Evolutionary conservation across 2,888 invertebrate genomes (phyloP).

Genomic region (Erebia palarica): DNA sequence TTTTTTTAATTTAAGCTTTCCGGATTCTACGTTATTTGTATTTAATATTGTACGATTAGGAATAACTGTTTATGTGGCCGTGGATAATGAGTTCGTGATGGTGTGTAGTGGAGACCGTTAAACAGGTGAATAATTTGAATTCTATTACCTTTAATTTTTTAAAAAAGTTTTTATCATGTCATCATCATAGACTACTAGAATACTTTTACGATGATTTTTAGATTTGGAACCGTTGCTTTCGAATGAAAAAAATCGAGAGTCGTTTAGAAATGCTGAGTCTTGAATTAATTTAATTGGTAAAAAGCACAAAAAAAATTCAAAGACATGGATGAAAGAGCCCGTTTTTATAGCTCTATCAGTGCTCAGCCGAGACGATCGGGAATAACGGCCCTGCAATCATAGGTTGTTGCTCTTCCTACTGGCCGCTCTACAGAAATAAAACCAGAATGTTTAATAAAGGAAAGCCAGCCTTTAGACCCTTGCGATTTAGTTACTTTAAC

Average conservation of each 20-base stretch:
- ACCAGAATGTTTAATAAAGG: slow-evolving; percentile 57
- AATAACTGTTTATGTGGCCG: slow-evolving; percentile 75
- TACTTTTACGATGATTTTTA: background rate
- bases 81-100: slow-evolving; percentile 79
- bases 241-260: background rate
- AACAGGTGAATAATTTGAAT: slow-evolving; percentile 68
- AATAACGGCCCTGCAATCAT: slow-evolving; percentile 82
- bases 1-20: slow-evolving; percentile 36
- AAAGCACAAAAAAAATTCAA: slow-evolving; percentile 24
- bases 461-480: slow-evolving; percentile 45
- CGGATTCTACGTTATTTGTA: slow-evolving; percentile 39
- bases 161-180: background rate
- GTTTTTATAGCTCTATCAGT: slow-evolving; percentile 59
- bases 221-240: background rate
- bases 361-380: slow-evolving; percentile 68
- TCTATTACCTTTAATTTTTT: background rate
- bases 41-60: slow-evolving; percentile 55
- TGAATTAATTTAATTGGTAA: slow-evolving; percentile 14
- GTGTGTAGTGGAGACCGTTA: slow-evolving; percentile 68
- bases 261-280: background rate
- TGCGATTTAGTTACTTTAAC: slow-evolving; percentile 27
- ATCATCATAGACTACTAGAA: slow-evolving; percentile 10
- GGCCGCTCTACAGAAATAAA: slow-evolving; percentile 64
- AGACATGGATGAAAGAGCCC: slow-evolving; percentile 49
- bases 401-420: slow-evolving; percentile 81